Evolutionary conservation across 1,140 invertebrate species (phyloP).

Genomic region (Drosophila busckii): DNA sequence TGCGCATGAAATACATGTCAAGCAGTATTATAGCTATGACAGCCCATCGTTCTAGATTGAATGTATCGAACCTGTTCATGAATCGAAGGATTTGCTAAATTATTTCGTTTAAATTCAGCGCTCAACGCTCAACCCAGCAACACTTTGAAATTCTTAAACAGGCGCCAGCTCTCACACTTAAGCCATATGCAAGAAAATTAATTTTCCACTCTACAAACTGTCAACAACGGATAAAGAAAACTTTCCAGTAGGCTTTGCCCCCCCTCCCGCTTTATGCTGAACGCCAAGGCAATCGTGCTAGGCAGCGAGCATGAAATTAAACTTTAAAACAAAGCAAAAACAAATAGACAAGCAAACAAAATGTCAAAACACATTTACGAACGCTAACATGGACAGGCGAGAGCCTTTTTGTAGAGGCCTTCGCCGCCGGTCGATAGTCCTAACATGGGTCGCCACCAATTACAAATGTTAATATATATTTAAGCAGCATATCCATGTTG

Average conservation of each 20-base stretch:
- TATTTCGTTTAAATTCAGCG: too few species aligned
- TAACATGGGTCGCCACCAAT: neutral
- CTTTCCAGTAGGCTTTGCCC: constrained; percentile 7
- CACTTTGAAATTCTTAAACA: constrained; percentile 11
- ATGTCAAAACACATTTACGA: constrained; percentile 24
- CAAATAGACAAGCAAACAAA: constrained; percentile 38
- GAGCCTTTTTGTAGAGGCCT: neutral
- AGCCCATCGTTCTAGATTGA: too few species aligned
- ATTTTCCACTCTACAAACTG: constrained; percentile 42
- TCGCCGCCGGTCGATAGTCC: constrained; percentile 11
- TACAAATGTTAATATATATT: too few species aligned
- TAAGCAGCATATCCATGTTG: too few species aligned
- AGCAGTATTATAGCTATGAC: too few species aligned
- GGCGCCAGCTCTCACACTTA: too few species aligned
- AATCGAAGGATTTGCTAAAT: too few species aligned
- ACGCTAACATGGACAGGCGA: neutral
- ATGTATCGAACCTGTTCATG: too few species aligned
- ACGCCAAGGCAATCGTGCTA: constrained; percentile 21
- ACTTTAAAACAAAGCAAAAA: constrained; percentile 42
- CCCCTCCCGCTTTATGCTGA: neutral
- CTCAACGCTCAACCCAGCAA: neutral
- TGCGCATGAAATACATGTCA: too few species aligned
- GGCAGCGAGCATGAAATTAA: constrained; percentile 50
- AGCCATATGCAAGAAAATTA: constrained; percentile 40
- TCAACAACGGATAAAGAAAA: constrained; percentile 40